Evolutionary conservation across 2,113 vertebrate species (phyloP).

Genomic region (Strigops habroptila): DNA sequence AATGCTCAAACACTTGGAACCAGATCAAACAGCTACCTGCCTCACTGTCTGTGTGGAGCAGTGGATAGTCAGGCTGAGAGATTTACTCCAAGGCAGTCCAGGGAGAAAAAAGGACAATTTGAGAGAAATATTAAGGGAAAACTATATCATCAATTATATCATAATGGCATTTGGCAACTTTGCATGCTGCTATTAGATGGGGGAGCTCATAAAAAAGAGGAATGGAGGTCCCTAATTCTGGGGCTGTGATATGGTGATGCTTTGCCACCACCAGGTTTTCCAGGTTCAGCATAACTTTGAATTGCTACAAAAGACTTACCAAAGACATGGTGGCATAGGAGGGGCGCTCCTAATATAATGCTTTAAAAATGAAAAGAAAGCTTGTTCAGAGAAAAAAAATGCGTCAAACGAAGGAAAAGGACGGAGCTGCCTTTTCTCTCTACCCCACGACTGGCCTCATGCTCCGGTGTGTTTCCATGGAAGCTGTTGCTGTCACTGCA

Average conservation of each 20-base stretch:
- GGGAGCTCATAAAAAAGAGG: neutral
- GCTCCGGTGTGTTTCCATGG: conserved; percentile 67
- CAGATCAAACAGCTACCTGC: neutral
- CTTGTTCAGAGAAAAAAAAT: neutral
- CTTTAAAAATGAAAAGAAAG: neutral
- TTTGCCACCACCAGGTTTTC: neutral
- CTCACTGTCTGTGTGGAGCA: neutral
- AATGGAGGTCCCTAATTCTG: neutral
- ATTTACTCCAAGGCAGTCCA: neutral
- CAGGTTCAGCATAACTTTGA: neutral
- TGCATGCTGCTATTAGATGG: neutral
- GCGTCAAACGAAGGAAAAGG: neutral
- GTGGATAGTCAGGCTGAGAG: neutral
- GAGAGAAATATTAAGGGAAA: neutral
- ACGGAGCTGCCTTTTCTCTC: conserved; percentile 1
- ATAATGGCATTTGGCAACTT: neutral
- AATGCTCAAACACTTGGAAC: neutral
- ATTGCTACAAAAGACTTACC: neutral
- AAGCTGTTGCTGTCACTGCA: conserved; percentile 62
- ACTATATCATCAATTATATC: neutral
- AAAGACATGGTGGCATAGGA: neutral
- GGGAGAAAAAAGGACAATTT: neutral
- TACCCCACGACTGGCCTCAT: conserved; percentile 33
- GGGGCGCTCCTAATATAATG: neutral
- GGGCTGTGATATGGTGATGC: neutral